A percentile compares a stretch with the other conserved stretches of the same genome.
Conservation (phyloP, 2,113 vertebrate genomes). For the Diphyllodes magnificus region DNA sequence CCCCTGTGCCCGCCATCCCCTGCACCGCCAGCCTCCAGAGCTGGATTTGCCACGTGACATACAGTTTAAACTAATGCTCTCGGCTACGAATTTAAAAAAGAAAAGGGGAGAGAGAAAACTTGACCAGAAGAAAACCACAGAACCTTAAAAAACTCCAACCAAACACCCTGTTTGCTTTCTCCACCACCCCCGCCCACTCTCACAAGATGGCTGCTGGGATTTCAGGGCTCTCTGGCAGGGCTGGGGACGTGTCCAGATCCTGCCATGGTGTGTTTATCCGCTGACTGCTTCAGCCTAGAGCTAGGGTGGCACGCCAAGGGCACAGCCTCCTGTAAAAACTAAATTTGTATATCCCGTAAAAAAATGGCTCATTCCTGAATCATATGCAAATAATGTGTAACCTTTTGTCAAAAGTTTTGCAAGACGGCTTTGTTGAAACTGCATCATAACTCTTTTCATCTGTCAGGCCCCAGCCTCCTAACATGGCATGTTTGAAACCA, state of each 20-base stretch:
- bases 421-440: constrained; percentile 63
- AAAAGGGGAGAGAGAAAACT: not conserved
- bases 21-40: not conserved
- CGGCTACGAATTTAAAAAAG: not conserved
- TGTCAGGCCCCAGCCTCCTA: constrained; percentile 6
- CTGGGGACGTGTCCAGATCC: constrained; percentile 26
- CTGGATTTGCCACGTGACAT: not conserved
- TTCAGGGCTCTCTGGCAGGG: constrained; percentile 20
- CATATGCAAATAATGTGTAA: constrained; percentile 76
- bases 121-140: not conserved
- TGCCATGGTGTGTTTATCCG: constrained; percentile 57
- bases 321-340: constrained; percentile 61
- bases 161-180: constrained; percentile 17
- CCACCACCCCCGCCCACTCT: not conserved
- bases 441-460: constrained; percentile 35
- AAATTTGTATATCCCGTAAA: constrained; percentile 77
- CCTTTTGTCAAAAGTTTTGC: constrained; percentile 65
- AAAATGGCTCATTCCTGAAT: constrained; percentile 72
- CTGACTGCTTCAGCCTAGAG: constrained; percentile 64
- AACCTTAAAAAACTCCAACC: not conserved
- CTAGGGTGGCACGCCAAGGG: constrained; percentile 61
- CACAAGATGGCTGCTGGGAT: constrained; percentile 48
- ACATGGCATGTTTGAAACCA: not conserved
- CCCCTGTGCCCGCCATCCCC: rapidly evolving
- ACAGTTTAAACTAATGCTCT: not conserved